Evolutionary conservation across 2,888 invertebrate species (phyloP).

Genomic region (Neoascia interrupta): DNA sequence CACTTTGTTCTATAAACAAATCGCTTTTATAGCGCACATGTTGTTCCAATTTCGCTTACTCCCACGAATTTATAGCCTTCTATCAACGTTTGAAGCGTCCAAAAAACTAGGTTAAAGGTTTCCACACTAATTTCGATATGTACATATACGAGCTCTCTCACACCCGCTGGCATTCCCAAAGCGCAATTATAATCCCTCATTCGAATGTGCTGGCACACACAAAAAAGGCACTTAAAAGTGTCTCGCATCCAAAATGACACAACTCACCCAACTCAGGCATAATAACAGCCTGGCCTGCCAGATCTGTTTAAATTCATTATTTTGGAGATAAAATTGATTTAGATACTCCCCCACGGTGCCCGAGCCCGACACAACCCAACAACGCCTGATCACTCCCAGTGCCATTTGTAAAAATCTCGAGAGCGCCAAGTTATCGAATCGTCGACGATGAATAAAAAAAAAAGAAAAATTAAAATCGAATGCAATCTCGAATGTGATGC

Average conservation of each 20-base stretch:
- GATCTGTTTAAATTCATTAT: conserved; percentile 65
- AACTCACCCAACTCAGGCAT: too few species aligned
- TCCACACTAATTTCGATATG: conserved; percentile 64
- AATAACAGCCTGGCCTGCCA: too few species aligned
- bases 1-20: conserved; percentile 56
- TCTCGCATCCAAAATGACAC: conserved; percentile 56
- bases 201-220: conserved; percentile 36
- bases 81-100: conserved; percentile 40
- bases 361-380: too few species aligned
- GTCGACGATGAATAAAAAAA: too few species aligned
- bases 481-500: conserved; percentile 57
- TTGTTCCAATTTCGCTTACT: conserved; percentile 55
- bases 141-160: too few species aligned
- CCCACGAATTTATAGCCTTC: conserved; percentile 63
- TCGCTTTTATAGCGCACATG: conserved; percentile 50
- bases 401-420: conserved; percentile 61
- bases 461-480: too few species aligned
- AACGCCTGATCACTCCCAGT: conserved; percentile 24
- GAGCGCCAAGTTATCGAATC: conserved; percentile 55
- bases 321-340: conserved; percentile 67
- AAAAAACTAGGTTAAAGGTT: conserved; percentile 67
- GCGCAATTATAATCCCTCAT: conserved; percentile 65
- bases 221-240: conserved; percentile 52
- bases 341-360: conserved; percentile 53
- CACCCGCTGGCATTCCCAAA: conserved; percentile 36